Evolutionary conservation across 2,797 vertebrate genomes (phyloP).

Genomic region (Neoniphon sammara): DNA sequence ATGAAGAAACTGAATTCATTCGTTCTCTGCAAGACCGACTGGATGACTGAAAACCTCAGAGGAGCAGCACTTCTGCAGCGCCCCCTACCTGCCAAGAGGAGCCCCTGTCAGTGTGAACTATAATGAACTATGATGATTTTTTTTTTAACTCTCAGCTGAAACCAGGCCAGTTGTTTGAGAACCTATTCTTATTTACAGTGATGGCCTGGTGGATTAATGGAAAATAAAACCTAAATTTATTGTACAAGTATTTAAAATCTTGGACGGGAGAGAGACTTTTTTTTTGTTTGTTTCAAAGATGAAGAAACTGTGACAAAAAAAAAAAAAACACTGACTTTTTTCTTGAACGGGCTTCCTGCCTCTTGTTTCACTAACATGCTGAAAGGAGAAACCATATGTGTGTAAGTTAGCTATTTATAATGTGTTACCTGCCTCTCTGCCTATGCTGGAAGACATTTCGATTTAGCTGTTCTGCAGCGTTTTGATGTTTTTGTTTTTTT

Average conservation of each 20-base stretch:
- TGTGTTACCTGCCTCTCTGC: constrained; percentile 13
- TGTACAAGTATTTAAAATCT: too few species aligned
- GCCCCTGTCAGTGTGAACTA: constrained; percentile 2
- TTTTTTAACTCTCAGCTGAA: neutral
- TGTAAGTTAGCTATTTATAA: neutral
- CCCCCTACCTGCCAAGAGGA: neutral
- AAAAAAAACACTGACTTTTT: neutral
- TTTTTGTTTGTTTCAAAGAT: neutral
- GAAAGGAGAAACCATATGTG: neutral
- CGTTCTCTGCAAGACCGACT: neutral
- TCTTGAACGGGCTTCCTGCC: neutral
- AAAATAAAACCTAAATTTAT: too few species aligned
- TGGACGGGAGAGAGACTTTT: too few species aligned
- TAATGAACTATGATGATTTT: neutral
- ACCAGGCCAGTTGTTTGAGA: constrained; percentile 24
- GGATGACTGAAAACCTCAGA: constrained; percentile 34
- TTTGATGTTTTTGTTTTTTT: too few species aligned
- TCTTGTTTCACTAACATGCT: neutral
- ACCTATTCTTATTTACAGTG: neutral
- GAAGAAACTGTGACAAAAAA: neutral
- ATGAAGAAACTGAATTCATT: constrained; percentile 3
- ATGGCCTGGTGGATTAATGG: neutral
- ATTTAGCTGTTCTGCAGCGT: too few species aligned
- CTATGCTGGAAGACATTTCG: neutral
- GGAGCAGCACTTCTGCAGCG: neutral